Conservation (phyloP, 2,888 invertebrate species). For the Isotomurus palustris region DNA sequence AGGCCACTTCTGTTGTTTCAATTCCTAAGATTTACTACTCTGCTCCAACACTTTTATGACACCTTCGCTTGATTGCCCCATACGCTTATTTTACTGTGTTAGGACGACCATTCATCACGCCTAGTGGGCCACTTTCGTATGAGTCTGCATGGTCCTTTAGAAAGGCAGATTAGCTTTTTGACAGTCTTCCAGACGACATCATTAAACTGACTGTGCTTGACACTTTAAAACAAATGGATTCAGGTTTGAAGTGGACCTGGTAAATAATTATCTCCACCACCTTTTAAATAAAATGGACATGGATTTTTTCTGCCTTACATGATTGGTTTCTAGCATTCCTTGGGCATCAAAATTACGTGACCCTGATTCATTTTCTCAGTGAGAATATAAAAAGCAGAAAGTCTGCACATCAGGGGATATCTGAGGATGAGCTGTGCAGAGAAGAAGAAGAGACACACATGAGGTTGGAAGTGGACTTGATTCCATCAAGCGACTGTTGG, state of each 20-base stretch:
- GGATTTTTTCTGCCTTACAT: not conserved
- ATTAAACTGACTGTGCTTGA: no score
- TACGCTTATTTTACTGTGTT: conserved; percentile 6
- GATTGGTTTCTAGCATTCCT: no score
- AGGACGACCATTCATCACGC: no score
- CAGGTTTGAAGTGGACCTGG: not conserved
- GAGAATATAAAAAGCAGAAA: not conserved
- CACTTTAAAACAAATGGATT: no score
- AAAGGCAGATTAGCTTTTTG: no score
- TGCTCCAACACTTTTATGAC: conserved; percentile 20
- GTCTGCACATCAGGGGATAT: conserved; percentile 7
- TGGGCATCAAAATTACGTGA: not conserved
- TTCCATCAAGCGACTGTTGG: no score
- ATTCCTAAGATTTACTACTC: conserved; percentile 21
- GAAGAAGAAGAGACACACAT: no score
- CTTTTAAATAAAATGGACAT: not conserved
- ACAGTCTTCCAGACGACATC: no score
- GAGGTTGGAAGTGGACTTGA: no score
- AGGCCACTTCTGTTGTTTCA: conserved; percentile 24
- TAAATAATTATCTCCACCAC: not conserved
- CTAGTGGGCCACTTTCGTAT: no score
- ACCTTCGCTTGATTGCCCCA: conserved; percentile 11
- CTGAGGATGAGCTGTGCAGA: no score
- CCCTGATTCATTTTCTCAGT: not conserved
- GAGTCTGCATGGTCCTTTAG: no score